Conservation (phyloP, 2,888 invertebrate species). For the Buathra laborator region DNA sequence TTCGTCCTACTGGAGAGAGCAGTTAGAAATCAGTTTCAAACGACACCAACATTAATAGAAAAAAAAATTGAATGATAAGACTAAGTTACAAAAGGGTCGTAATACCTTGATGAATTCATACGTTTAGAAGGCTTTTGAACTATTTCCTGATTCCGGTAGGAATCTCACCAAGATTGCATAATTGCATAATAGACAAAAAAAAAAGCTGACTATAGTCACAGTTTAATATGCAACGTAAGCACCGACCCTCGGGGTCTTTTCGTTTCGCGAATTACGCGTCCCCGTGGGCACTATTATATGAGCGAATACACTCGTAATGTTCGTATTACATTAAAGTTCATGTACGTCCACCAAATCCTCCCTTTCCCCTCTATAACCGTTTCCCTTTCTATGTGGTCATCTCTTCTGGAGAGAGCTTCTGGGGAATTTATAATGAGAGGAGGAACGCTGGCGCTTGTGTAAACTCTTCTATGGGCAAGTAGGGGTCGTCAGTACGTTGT, state of each 20-base stretch:
- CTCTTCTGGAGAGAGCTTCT: slow-evolving; percentile 76
- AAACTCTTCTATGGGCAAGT: slow-evolving; percentile 40
- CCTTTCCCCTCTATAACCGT: not conserved
- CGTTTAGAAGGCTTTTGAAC: not conserved
- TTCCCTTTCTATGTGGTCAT: slow-evolving; percentile 56
- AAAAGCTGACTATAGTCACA: slow-evolving; percentile 49
- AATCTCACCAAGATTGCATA: not conserved
- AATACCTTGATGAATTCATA: not conserved
- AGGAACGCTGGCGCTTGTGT: slow-evolving; percentile 60
- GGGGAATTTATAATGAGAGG: slow-evolving; percentile 81
- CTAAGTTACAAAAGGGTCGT: not conserved
- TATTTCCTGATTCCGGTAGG: not conserved
- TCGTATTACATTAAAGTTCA: slow-evolving; percentile 53
- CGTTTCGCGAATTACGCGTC: slow-evolving; percentile 79
- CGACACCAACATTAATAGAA: too few species aligned
- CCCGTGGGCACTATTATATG: slow-evolving; percentile 77
- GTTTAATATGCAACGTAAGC: slow-evolving; percentile 81
- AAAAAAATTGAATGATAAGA: not conserved
- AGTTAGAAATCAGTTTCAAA: too few species aligned
- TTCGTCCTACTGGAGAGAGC: too few species aligned
- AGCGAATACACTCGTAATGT: slow-evolving; percentile 69
- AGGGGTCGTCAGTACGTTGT: slow-evolving; percentile 54
- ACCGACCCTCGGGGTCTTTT: slow-evolving; percentile 79
- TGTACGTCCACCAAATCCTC: slow-evolving; percentile 66
- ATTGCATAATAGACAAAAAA: not conserved